Percentiles rank a stretch among this genome's conserved stretches.
These are phyloP conservation scores for Synanthedon myopaeformis DNA, from an alignment of 2,888 invertebrate genomes.

Conservation along the genomic window DNA sequence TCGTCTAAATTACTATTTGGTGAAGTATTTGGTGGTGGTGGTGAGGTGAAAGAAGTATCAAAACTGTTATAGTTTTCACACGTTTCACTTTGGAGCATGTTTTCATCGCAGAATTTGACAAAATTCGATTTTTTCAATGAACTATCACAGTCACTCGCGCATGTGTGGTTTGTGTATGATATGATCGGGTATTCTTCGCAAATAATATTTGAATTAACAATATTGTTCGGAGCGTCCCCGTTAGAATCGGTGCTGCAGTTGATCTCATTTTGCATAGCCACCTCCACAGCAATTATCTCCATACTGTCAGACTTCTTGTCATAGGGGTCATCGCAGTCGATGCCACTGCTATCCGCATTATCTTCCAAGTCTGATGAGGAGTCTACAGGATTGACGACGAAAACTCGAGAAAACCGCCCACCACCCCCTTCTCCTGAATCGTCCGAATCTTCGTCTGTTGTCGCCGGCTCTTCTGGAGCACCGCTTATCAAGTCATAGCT, in stretches of 20 bases:
- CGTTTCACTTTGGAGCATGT: conserved; percentile 60
- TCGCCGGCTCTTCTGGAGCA: conserved; percentile 57
- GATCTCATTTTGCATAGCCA: conserved; percentile 31
- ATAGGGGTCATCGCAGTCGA: conserved; percentile 75
- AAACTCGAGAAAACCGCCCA: conserved; percentile 73
- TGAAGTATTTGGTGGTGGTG: too few relatives aligned
- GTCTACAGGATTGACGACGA: conserved; percentile 75
- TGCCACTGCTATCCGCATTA: conserved; percentile 70
- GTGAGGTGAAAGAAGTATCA: conserved; percentile 44
- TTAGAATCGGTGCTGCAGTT: conserved; percentile 27
- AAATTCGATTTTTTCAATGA: conserved; percentile 28
- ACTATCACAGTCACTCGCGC: conserved; percentile 30
- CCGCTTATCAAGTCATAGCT: conserved; percentile 60
- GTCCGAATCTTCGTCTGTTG: conserved; percentile 62
- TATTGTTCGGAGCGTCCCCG: conserved; percentile 25
- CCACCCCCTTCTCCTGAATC: conserved; percentile 70
- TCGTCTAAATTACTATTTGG: conserved; percentile 36
- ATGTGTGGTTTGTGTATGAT: conserved; percentile 30
- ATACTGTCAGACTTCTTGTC: conserved; percentile 58
- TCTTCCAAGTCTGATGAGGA: conserved; percentile 73
- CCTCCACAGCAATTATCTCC: conserved; percentile 44
- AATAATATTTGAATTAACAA: conserved; percentile 34
- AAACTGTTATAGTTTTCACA: conserved; percentile 59
- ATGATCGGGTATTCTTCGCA: conserved; percentile 43
- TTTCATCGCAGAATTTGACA: conserved; percentile 49